phyloP scores from a whole-genome alignment of 2,888 invertebrate species.

The Protodeltote pygarga region DNA sequence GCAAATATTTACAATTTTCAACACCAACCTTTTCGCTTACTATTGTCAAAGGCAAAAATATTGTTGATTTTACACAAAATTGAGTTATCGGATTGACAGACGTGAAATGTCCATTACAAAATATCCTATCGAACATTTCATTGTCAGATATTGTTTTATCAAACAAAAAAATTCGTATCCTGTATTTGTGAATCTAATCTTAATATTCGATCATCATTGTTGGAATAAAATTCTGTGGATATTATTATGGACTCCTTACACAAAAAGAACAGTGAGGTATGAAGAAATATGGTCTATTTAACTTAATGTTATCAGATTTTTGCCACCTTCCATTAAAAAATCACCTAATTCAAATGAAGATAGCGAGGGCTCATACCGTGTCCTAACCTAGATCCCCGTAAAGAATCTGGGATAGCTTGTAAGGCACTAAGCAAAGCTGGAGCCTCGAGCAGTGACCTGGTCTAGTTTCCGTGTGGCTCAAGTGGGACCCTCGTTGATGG shows the following conservation, averaged over 20 bases:
- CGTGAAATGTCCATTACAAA: slow-evolving; percentile 23
- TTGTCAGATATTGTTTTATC: background rate
- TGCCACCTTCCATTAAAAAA: background rate
- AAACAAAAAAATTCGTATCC: background rate
- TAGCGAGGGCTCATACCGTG: slow-evolving; percentile 3
- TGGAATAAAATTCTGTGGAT: too few species aligned
- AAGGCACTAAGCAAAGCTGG: slow-evolving; percentile 1
- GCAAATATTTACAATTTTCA: too few species aligned
- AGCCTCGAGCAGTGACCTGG: slow-evolving; percentile 42
- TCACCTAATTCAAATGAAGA: slow-evolving; percentile 13
- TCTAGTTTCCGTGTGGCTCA: slow-evolving; percentile 49
- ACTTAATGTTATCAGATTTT: background rate
- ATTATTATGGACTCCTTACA: too few species aligned
- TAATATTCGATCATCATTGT: too few species aligned
- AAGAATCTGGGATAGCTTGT: slow-evolving; percentile 31
- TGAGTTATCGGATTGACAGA: slow-evolving; percentile 12
- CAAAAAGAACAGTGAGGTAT: too few species aligned
- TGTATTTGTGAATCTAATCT: too few species aligned
- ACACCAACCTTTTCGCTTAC: too few species aligned
- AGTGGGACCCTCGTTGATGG: slow-evolving; percentile 33
- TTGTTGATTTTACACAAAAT: slow-evolving; percentile 2
- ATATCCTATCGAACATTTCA: background rate
- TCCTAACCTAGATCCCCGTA: slow-evolving; percentile 40
- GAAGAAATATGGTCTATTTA: too few species aligned
- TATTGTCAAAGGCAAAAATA: background rate